A percentile compares a stretch with the other conserved stretches of the same genome.
Conservation (phyloP, 2,113 vertebrate genomes). For the Garra rufa region DNA sequence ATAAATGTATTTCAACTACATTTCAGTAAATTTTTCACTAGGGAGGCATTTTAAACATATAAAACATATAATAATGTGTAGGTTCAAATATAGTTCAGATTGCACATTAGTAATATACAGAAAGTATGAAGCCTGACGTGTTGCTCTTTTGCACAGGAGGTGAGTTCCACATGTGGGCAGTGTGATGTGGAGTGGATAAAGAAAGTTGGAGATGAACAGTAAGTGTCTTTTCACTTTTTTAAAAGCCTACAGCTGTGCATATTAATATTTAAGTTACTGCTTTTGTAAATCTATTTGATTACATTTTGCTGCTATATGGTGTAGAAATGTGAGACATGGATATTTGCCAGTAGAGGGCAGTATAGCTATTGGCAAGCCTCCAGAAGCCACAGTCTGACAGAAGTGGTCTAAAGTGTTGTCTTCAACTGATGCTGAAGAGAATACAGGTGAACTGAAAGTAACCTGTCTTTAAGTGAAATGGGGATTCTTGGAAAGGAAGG, state of each 20-base stretch:
- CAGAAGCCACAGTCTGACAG: conserved; percentile 15
- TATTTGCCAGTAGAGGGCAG: conserved; percentile 71
- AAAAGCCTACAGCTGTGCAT: background rate
- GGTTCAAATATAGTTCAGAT: background rate
- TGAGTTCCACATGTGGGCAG: conserved; percentile 87
- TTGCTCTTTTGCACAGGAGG: conserved; percentile 76
- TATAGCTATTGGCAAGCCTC: conserved; percentile 51
- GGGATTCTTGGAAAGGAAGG: conserved; percentile 27
- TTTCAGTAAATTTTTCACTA: too few species aligned
- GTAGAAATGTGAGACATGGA: too few species aligned
- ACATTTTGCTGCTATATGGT: background rate
- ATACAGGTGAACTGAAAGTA: conserved; percentile 54
- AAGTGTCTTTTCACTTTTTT: conserved; percentile 74
- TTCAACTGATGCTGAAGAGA: conserved; percentile 25
- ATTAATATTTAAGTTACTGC: background rate
- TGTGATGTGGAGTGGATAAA: conserved; percentile 97
- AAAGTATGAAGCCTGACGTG: background rate
- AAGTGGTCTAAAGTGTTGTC: conserved; percentile 39
- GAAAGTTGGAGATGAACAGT: conserved; percentile 97
- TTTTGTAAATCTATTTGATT: background rate
- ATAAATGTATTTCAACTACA: too few species aligned
- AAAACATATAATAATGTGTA: background rate
- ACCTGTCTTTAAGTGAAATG: conserved; percentile 20
- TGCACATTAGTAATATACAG: background rate
- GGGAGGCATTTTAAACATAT: background rate